Conservation (phyloP, 2,888 invertebrate species). For the Amiota mariae region DNA sequence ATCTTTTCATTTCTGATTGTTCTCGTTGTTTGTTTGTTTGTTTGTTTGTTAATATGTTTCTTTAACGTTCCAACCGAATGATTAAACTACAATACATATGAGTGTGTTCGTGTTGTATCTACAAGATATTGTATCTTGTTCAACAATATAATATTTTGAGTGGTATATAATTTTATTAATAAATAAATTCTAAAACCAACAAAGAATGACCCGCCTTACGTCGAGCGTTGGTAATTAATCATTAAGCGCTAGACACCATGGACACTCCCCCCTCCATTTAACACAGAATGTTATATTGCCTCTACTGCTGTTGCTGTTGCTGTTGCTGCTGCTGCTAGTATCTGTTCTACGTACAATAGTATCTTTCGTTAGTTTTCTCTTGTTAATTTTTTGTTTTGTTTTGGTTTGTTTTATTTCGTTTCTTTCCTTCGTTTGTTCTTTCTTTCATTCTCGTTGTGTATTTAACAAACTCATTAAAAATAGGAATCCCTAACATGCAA, state of each 20-base stretch:
- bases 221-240: constrained; percentile 58
- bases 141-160: not conserved
- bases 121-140: too few relatives aligned
- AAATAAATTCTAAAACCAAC: constrained; percentile 22
- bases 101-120: too few relatives aligned
- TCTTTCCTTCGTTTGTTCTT: constrained; percentile 17
- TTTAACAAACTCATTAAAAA: constrained; percentile 67
- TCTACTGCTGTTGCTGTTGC: too few relatives aligned
- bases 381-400: constrained; percentile 23
- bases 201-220: constrained; percentile 51
- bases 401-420: constrained; percentile 20
- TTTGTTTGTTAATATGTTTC: not conserved
- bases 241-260: constrained; percentile 46
- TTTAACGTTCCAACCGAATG: not conserved
- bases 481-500: constrained; percentile 67
- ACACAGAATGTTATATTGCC: not conserved
- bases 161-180: constrained; percentile 24
- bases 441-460: constrained; percentile 50
- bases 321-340: too few relatives aligned
- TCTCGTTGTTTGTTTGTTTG: constrained; percentile 23
- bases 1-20: too few relatives aligned
- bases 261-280: constrained; percentile 30
- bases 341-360: constrained; percentile 41
- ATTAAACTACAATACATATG: too few relatives aligned
- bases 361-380: constrained; percentile 66